phyloP scores from a whole-genome alignment of 2,113 vertebrate genomes.

The Caranx ignobilis region DNA sequence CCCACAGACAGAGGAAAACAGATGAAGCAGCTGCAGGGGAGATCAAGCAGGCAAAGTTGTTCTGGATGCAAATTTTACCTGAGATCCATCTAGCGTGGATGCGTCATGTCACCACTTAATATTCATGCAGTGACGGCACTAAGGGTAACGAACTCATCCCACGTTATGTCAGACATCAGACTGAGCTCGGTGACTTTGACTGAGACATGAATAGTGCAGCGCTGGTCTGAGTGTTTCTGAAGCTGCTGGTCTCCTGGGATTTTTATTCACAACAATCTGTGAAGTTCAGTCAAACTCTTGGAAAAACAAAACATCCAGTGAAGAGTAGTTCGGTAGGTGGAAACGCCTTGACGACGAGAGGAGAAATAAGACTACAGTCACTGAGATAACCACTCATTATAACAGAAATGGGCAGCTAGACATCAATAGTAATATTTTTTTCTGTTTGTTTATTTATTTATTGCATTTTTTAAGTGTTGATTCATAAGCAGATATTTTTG shows the following conservation, averaged over 20 bases:
- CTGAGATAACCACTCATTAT: no score
- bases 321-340: no score
- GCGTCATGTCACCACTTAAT: background rate
- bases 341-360: background rate
- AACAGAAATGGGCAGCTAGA: no score
- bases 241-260: background rate
- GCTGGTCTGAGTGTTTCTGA: background rate
- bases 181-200: background rate
- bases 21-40: slow-evolving; percentile 8
- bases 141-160: background rate
- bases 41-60: background rate
- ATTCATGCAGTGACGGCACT: background rate
- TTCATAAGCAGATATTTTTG: no score
- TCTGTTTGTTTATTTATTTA: no score
- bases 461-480: no score
- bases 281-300: background rate
- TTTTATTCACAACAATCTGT: no score
- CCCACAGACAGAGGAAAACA: background rate
- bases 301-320: no score
- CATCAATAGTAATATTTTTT: no score
- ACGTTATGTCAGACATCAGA: background rate
- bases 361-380: background rate
- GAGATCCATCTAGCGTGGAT: background rate
- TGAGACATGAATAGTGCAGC: background rate
- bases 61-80: background rate